Evolutionary conservation across 1,140 invertebrate genomes (phyloP).

Genomic region (Augochlora pura): DNA sequence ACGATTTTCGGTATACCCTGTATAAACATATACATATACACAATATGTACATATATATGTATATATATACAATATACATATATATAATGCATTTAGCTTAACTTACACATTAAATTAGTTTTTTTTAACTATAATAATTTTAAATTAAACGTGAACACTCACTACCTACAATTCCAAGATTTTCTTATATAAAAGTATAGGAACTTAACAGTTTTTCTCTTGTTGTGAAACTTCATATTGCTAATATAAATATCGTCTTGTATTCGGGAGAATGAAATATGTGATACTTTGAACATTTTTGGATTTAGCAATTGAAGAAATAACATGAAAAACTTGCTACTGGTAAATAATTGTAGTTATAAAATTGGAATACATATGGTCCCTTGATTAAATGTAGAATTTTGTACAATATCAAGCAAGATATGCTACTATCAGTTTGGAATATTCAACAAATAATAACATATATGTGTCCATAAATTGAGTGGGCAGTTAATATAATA

Average conservation of each 20-base stretch:
- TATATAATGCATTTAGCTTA: constrained; percentile 39
- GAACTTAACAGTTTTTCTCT: constrained; percentile 26
- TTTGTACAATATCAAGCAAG: constrained; percentile 32
- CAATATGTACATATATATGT: no score
- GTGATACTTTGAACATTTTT: not conserved
- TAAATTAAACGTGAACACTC: constrained; percentile 44
- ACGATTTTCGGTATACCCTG: no score
- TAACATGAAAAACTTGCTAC: constrained; percentile 27
- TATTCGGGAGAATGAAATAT: constrained; percentile 49
- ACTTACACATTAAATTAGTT: constrained; percentile 39
- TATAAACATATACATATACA: not conserved
- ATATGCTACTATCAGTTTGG: constrained; percentile 22
- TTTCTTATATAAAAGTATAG: constrained; percentile 41
- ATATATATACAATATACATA: no score
- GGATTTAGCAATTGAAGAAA: not conserved
- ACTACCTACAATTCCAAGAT: constrained; percentile 22
- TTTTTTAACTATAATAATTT: constrained; percentile 19
- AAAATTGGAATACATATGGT: constrained; percentile 51
- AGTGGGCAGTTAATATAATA: constrained; percentile 18
- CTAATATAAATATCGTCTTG: constrained; percentile 28
- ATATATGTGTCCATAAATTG: constrained; percentile 13
- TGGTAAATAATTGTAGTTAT: constrained; percentile 31
- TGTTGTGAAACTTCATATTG: constrained; percentile 15
- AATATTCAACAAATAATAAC: constrained; percentile 12
- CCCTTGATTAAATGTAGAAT: constrained; percentile 55